These are phyloP conservation scores for Uloborus plumipes DNA, from an alignment of 2,888 invertebrate genomes.

Conservation along the genomic window DNA sequence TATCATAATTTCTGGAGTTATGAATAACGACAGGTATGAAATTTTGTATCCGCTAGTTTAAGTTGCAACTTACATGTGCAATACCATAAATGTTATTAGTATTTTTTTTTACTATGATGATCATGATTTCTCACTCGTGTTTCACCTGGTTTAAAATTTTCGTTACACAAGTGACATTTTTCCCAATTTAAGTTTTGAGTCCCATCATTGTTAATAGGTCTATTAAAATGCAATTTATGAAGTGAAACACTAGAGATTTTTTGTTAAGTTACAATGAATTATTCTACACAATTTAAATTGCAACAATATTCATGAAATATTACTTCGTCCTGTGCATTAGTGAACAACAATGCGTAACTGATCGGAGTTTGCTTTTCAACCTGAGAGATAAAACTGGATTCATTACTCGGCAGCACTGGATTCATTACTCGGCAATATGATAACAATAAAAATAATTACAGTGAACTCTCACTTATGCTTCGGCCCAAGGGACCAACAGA, in stretches of 20 bases:
- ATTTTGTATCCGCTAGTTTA: not conserved
- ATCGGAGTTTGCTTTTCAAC: not conserved
- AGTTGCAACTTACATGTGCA: slow-evolving; percentile 2
- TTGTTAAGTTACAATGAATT: slow-evolving; percentile 1
- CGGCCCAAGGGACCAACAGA: too few species aligned
- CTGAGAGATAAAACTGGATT: not conserved
- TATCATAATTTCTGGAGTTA: not conserved
- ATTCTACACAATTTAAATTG: not conserved
- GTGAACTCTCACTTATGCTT: too few species aligned
- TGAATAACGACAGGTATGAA: slow-evolving; percentile 1
- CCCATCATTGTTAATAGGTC: not conserved
- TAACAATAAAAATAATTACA: too few species aligned
- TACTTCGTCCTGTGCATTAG: not conserved
- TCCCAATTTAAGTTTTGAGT: not conserved
- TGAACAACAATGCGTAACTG: not conserved
- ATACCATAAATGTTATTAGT: not conserved
- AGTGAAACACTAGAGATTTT: not conserved
- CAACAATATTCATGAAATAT: too few species aligned
- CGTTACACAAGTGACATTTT: slow-evolving; percentile 1
- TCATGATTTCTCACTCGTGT: slow-evolving; percentile 5
- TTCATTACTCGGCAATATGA: too few species aligned
- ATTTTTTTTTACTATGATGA: not conserved
- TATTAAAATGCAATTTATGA: not conserved
- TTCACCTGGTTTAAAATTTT: slow-evolving; percentile 1
- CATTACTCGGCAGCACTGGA: not conserved